These are phyloP conservation scores for Condylostylus longicornis DNA, from an alignment of 1,140 invertebrate genomes.

Conservation along the genomic window DNA sequence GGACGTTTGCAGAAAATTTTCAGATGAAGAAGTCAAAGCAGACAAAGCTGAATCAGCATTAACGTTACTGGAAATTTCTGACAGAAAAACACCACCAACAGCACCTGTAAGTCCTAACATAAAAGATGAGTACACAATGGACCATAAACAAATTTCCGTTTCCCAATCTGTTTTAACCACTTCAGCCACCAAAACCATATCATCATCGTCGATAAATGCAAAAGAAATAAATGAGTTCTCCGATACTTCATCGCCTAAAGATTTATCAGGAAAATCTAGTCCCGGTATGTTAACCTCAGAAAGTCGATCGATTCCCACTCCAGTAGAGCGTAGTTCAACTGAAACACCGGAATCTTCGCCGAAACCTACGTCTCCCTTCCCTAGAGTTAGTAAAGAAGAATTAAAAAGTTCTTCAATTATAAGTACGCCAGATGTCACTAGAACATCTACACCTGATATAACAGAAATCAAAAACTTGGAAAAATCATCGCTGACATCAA, in stretches of 20 bases:
- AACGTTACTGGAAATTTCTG: constrained; percentile 7
- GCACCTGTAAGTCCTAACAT: constrained; percentile 27
- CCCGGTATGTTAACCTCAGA: constrained; percentile 27
- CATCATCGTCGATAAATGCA: constrained; percentile 6
- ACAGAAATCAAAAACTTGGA: constrained; percentile 25
- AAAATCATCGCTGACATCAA: constrained; percentile 22
- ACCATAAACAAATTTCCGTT: neutral
- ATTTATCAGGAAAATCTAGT: constrained; percentile 29
- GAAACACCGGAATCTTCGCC: constrained; percentile 30
- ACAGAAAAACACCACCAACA: constrained; percentile 28
- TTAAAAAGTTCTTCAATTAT: constrained; percentile 9
- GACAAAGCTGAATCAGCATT: neutral
- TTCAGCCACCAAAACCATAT: constrained; percentile 2
- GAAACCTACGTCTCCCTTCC: constrained; percentile 30
- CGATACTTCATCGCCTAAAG: constrained; percentile 24
- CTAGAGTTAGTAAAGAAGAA: constrained; percentile 27
- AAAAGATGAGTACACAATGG: constrained; percentile 9
- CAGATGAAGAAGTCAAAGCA: neutral
- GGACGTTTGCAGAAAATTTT: neutral
- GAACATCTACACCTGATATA: constrained; percentile 14
- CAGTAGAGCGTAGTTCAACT: constrained; percentile 24
- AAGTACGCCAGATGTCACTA: constrained; percentile 1
- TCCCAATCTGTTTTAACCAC: constrained; percentile 6
- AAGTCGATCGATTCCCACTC: constrained; percentile 31
- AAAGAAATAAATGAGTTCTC: constrained; percentile 19